Evolutionary conservation across 2,888 invertebrate genomes (phyloP).

Genomic region (Dorcus hopei): DNA sequence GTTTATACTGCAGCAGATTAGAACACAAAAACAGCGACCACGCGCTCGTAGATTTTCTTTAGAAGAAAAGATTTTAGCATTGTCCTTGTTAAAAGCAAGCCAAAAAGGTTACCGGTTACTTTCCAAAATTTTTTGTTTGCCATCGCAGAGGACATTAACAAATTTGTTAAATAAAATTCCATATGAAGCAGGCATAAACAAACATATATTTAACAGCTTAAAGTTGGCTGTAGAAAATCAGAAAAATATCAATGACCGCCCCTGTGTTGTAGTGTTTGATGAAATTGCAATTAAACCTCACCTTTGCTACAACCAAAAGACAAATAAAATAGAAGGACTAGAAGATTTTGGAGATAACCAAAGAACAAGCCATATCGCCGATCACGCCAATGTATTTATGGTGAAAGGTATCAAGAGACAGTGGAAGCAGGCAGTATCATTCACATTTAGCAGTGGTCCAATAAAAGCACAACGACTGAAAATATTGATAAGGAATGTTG

Average conservation of each 20-base stretch:
- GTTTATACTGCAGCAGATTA: constrained; percentile 20
- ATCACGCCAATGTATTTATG: constrained; percentile 17
- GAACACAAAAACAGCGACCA: constrained; percentile 11
- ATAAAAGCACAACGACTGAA: constrained; percentile 8
- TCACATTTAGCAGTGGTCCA: constrained; percentile 7
- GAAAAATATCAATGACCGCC: background rate
- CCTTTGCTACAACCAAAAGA: constrained; percentile 7
- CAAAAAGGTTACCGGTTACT: too few species aligned
- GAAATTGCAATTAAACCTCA: constrained; percentile 12
- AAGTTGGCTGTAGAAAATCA: background rate
- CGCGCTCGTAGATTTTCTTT: constrained; percentile 21
- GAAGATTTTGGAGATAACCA: constrained; percentile 7
- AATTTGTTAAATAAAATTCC: constrained; percentile 10
- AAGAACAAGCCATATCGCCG: constrained; percentile 5
- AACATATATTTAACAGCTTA: constrained; percentile 4
- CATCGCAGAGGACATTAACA: too few species aligned
- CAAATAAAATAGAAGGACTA: constrained; percentile 10
- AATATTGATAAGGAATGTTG: constrained; percentile 2
- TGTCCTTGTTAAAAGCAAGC: too few species aligned
- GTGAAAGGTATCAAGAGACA: constrained; percentile 10
- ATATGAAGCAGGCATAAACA: constrained; percentile 9
- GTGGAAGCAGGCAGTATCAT: constrained; percentile 16
- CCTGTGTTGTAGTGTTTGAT: constrained; percentile 13
- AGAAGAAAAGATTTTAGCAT: constrained; percentile 22
- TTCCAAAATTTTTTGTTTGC: too few species aligned